Base-by-base conservation (phyloP, 2,113 vertebrate genomes). In the Corythornis vintsioides region DNA sequence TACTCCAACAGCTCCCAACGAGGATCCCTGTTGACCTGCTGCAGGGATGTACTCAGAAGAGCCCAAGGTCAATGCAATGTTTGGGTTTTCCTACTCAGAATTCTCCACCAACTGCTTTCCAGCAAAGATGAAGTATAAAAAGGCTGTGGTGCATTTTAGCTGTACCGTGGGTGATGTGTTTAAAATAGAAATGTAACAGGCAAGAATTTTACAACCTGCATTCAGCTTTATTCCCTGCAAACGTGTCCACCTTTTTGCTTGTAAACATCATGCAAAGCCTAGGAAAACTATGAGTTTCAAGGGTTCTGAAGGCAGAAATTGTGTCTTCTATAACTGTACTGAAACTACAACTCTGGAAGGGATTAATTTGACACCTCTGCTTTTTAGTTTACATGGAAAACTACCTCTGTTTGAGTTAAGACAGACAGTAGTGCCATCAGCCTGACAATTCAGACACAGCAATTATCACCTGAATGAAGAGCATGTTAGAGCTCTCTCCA, bases 401-500 rank as follows among this genome's bases (percentile, higher is more conserved):
- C 45, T 66, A 70, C 56, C 66, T 75, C 50, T 78, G 64, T 72
- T 83, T 73, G 79, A 61, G 63, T 89, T 75, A 47, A 89, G 64
- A 40, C 50, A 86, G 76, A 9, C 55, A 83, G 40, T 24, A 31
- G 43, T 73, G 74, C 42, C 77, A 70, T 55, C 88, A 82, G 59
- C n/a, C 72, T 89, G 89, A 71, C 79, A 86, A n/a, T 55, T 67
- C 60, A 88, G 50, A 83, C 52, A 57, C 2, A 52, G 67, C 86
- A 95, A 28, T 86, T 81, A 92, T 50, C 89, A 61, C 84, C 33
- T 77, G 78, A 92, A 89, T 52, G 60, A 71, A 76, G 21, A 86
- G 43, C 57, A 21, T 9, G 5, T 67, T 86, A 50, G 3, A 55
- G 28, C 55, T 72, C 43, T 72, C 29, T 70, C 53, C 55, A 38